Evolutionary conservation across 1,140 invertebrate species (phyloP).

Genomic region (Leptopilina clavipes): DNA sequence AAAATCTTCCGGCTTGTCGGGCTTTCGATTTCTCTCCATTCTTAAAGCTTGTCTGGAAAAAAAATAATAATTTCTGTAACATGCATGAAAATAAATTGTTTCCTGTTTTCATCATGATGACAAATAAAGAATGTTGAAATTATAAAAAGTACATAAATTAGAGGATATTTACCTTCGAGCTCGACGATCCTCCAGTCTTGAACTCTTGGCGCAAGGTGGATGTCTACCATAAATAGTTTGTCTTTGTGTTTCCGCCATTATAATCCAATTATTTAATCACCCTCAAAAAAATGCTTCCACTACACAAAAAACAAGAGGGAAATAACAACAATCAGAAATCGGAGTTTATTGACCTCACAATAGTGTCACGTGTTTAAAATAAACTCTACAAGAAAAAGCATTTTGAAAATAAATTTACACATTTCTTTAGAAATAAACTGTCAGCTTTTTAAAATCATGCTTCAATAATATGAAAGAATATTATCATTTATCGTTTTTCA

Average conservation of each 20-base stretch:
- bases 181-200: conserved; percentile 83
- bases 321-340: not conserved
- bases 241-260: conserved; percentile 76
- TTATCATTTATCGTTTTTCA: not conserved
- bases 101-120: too few relatives aligned
- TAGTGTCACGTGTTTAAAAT: conserved; percentile 15
- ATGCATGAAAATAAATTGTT: too few relatives aligned
- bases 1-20: conserved; percentile 92
- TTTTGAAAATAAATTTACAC: not conserved
- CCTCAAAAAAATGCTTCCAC: not conserved
- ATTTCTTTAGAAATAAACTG: not conserved
- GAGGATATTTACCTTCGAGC: conserved; percentile 76
- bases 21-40: conserved; percentile 82
- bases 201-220: conserved; percentile 82
- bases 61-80: too few relatives aligned
- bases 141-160: not conserved
- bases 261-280: conserved; percentile 27
- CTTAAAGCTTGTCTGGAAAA: conserved; percentile 65
- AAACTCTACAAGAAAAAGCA: not conserved
- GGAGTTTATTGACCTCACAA: not conserved
- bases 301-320: conserved; percentile 9
- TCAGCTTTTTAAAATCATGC: conserved; percentile 6
- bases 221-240: conserved; percentile 79
- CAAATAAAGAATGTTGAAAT: too few relatives aligned
- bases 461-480: not conserved